Conservation (phyloP, 2,113 vertebrate genomes). For the Anoura caudifer region DNA sequence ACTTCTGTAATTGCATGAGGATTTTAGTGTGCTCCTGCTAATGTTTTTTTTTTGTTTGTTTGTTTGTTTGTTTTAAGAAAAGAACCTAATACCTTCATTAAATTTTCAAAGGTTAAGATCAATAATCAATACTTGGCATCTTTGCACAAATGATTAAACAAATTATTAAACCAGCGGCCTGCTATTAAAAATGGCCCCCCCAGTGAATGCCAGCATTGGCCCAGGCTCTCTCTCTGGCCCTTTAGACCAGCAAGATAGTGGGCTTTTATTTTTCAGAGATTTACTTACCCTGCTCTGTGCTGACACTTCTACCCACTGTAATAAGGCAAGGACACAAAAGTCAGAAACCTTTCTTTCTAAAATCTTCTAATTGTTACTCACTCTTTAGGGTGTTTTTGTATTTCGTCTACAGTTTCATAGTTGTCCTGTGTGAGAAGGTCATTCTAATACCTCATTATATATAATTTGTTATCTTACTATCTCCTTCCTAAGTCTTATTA, state of each 20-base stretch:
- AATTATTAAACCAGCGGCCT: neutral
- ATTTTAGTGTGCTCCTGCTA: neutral
- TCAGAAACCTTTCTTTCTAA: neutral
- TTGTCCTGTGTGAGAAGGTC: neutral
- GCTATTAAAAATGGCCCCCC: neutral
- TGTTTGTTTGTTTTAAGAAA: neutral
- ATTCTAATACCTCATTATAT: neutral
- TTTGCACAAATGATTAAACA: neutral
- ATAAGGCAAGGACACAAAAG: neutral
- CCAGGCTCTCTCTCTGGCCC: neutral
- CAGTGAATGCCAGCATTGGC: neutral
- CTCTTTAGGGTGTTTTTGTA: neutral
- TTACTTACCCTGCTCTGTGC: neutral
- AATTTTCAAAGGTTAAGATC: conserved; percentile 6
- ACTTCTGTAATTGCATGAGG: neutral
- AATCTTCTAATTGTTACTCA: neutral
- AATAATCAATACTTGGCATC: neutral
- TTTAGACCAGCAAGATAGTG: neutral
- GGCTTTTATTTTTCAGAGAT: neutral
- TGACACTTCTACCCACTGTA: neutral
- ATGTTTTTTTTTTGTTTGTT: neutral
- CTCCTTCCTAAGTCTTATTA: neutral
- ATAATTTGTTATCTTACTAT: neutral
- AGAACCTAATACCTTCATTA: neutral
- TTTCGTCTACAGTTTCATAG: neutral